phyloP scores from a whole-genome alignment of 2,113 vertebrate species.

The Channa maculata region DNA sequence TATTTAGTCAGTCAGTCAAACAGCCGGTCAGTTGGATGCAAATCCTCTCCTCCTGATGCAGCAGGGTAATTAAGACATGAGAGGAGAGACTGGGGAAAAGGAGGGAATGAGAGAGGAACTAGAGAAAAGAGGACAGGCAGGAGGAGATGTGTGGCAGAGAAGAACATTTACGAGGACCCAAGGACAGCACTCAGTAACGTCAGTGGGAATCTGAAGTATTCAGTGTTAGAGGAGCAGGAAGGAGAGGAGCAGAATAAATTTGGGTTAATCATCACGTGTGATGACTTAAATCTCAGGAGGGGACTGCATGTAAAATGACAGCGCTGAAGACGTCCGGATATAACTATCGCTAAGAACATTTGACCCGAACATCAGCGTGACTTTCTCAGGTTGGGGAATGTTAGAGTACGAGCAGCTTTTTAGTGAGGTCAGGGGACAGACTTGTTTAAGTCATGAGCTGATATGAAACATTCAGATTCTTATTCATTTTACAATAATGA shows the following conservation, averaged over 20 bases:
- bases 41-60: constrained; percentile 14
- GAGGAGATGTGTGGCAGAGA: constrained; percentile 29
- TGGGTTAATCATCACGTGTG: constrained; percentile 58
- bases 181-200: constrained; percentile 22
- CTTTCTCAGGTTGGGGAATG: constrained; percentile 22
- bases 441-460: not conserved
- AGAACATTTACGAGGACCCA: constrained; percentile 32
- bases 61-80: constrained; percentile 53
- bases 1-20: constrained; percentile 11
- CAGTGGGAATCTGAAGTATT: constrained; percentile 7
- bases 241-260: constrained; percentile 25
- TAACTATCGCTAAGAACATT: constrained; percentile 39
- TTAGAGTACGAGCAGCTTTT: not conserved
- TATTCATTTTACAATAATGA: not conserved
- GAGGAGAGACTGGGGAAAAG: not conserved
- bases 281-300: constrained; percentile 35
- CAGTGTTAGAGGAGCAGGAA: constrained; percentile 30
- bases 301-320: constrained; percentile 36
- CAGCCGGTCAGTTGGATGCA: not conserved
- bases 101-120: constrained; percentile 9
- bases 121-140: constrained; percentile 30
- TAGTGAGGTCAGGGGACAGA: not conserved
- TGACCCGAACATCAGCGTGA: constrained; percentile 13
- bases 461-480: not conserved
- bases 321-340: constrained; percentile 39